phyloP scores from a whole-genome alignment of 2,797 vertebrate genomes.

The Chloroceryle inda region DNA sequence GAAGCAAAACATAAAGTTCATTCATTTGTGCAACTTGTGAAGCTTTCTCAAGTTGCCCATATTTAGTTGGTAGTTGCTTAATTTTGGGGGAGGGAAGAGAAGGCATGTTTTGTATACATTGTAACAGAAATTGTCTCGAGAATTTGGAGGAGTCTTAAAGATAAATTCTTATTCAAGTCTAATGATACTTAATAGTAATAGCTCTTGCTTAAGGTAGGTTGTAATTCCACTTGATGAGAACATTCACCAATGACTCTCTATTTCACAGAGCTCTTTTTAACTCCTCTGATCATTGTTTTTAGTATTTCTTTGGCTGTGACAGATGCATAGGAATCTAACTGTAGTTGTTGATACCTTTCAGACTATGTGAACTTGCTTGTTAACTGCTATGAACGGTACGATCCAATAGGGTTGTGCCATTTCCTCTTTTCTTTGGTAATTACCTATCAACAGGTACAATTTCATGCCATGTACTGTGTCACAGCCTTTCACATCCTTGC shows the following conservation, averaged over 20 bases:
- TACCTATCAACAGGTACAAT: not conserved
- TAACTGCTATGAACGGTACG: not conserved
- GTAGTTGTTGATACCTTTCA: not conserved
- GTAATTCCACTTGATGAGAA: constrained; percentile 10
- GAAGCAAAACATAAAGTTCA: not conserved
- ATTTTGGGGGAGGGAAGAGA: not conserved
- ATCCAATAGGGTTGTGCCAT: not conserved
- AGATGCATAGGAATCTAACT: not conserved
- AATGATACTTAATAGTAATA: not conserved
- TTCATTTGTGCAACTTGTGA: not conserved
- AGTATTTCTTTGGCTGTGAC: constrained; percentile 11
- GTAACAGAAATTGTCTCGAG: not conserved
- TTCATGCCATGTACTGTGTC: not conserved
- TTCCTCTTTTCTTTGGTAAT: not conserved
- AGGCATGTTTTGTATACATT: not conserved
- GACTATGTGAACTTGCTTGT: not conserved
- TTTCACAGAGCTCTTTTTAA: constrained; percentile 9
- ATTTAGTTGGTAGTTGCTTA: not conserved
- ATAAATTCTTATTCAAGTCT: not conserved
- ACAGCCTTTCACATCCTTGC: not conserved
- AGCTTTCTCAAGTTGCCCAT: not conserved
- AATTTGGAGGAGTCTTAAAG: not conserved
- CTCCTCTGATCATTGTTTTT: not conserved
- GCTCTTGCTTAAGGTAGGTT: constrained; percentile 12
- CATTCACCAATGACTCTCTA: not conserved